Evolutionary conservation across 2,888 invertebrate genomes (phyloP).

Genomic region (Ophraella communa): DNA sequence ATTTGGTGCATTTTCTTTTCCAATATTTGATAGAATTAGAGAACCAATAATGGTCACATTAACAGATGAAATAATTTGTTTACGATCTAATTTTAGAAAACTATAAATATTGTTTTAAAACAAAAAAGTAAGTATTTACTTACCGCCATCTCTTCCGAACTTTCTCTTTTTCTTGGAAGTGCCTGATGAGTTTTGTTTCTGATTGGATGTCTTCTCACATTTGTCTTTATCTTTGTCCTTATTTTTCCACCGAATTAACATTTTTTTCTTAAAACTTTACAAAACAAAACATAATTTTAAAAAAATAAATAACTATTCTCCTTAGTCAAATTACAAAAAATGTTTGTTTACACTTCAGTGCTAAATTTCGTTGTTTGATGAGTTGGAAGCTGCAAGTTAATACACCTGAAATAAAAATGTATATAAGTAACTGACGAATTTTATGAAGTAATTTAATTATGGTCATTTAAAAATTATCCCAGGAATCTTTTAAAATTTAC

Average conservation of each 20-base stretch:
- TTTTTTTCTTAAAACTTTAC: slow-evolving; percentile 48
- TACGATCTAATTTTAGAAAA: background rate
- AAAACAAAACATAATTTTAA: background rate
- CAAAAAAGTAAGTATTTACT: slow-evolving; percentile 50
- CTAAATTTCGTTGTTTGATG: background rate
- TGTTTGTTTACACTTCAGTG: background rate
- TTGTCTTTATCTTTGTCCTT: slow-evolving; percentile 80
- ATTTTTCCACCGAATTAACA: slow-evolving; percentile 86
- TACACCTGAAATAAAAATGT: background rate
- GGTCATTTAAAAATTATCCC: too few relatives aligned
- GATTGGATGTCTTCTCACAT: slow-evolving; percentile 61
- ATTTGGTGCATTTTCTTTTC: too few relatives aligned
- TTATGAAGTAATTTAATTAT: too few relatives aligned
- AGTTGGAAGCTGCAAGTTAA: background rate
- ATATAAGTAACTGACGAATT: too few relatives aligned
- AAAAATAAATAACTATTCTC: background rate
- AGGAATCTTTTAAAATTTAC: too few relatives aligned
- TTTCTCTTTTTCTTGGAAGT: slow-evolving; percentile 78
- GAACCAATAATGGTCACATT: too few relatives aligned
- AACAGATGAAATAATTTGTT: too few relatives aligned
- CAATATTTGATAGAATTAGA: too few relatives aligned
- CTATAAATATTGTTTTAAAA: background rate
- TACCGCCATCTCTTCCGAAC: slow-evolving; percentile 81
- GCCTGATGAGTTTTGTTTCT: slow-evolving; percentile 58
- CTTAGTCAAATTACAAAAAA: background rate